Conservation (phyloP, 1,140 invertebrate species). For the Popillia japonica region DNA sequence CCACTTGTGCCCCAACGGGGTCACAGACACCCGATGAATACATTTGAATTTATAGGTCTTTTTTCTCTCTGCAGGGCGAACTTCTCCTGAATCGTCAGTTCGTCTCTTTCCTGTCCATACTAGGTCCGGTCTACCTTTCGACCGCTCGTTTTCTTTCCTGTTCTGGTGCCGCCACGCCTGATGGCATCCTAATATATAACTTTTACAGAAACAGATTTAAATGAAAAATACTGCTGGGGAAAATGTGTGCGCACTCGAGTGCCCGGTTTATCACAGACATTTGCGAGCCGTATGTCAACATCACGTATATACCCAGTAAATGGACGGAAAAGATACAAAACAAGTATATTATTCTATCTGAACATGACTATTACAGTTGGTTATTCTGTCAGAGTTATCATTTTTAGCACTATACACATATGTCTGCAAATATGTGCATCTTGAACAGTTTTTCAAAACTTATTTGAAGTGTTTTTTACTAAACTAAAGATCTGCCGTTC, state of each 20-base stretch:
- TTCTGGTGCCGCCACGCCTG: background rate
- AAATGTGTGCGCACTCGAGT: constrained; percentile 8
- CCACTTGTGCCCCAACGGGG: background rate
- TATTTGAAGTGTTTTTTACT: too few species aligned
- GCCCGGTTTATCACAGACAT: constrained; percentile 6
- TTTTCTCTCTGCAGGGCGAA: background rate
- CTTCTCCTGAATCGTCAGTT: background rate
- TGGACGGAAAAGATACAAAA: background rate
- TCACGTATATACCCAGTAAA: background rate
- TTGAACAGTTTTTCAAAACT: too few species aligned
- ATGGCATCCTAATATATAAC: constrained; percentile 35
- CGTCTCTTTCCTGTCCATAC: background rate
- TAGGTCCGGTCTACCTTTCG: background rate
- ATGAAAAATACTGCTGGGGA: constrained; percentile 23
- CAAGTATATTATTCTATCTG: background rate
- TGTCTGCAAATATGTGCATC: too few species aligned
- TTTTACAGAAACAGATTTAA: constrained; percentile 36
- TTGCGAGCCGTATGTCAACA: constrained; percentile 12
- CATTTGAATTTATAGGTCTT: constrained; percentile 38
- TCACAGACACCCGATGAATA: constrained; percentile 25
- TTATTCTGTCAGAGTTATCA: too few species aligned
- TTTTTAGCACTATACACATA: too few species aligned
- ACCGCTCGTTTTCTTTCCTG: background rate
- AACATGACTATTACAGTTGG: too few species aligned
- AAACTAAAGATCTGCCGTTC: too few species aligned